phyloP scores from a whole-genome alignment of 2,113 vertebrate genomes.

The Ptychochromis oligacanthus region DNA sequence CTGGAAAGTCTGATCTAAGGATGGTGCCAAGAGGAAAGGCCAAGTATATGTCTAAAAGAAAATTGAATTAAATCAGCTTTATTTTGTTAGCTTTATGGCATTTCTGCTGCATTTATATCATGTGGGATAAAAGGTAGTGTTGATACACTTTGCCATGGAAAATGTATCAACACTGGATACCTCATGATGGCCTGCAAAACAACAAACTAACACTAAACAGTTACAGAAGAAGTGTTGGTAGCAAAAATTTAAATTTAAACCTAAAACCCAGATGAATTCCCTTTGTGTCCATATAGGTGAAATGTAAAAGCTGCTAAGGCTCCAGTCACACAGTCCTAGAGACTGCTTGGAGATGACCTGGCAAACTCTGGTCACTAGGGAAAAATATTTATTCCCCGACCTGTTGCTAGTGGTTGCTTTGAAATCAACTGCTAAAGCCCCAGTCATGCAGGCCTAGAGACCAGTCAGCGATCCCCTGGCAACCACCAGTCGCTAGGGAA shows the following conservation, averaged over 20 bases:
- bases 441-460: background rate
- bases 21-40: background rate
- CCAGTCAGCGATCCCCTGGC: background rate
- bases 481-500: background rate
- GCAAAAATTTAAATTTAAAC: background rate
- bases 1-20: background rate
- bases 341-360: background rate
- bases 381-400: too few species aligned
- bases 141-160: background rate
- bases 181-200: background rate
- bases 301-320: too few species aligned
- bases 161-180: background rate
- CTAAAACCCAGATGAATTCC: background rate
- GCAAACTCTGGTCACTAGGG: background rate
- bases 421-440: background rate
- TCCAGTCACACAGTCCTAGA: background rate
- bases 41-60: conserved; percentile 1
- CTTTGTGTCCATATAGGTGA: background rate
- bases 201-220: background rate
- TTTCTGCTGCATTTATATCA: background rate
- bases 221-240: background rate
- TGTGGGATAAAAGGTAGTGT: background rate
- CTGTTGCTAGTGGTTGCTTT: too few species aligned
- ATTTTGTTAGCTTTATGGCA: background rate
- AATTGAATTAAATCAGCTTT: background rate